Conservation (phyloP, 2,888 invertebrate species). For the Siphlonurus alternatus region DNA sequence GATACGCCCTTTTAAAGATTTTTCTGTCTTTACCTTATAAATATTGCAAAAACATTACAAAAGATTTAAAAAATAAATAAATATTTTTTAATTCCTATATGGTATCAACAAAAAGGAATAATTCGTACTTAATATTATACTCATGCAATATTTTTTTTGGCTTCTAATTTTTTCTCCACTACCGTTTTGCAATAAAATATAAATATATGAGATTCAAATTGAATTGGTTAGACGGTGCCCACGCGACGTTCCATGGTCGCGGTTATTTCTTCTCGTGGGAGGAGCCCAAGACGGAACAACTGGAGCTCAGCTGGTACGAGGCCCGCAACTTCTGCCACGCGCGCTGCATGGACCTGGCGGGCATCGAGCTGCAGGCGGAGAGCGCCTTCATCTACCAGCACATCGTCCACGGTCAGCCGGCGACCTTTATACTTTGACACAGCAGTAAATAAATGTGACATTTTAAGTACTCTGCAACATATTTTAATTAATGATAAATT, state of each 20-base stretch:
- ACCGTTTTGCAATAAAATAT: too few relatives aligned
- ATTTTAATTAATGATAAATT: neutral
- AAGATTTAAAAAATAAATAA: too few relatives aligned
- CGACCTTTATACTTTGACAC: neutral
- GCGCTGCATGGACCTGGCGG: constrained; percentile 22
- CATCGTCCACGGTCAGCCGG: constrained; percentile 16
- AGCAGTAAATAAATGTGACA: neutral
- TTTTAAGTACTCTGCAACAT: neutral
- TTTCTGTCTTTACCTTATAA: too few relatives aligned
- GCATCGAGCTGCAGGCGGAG: constrained; percentile 19
- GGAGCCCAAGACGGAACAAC: constrained; percentile 6
- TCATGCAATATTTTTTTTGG: too few relatives aligned
- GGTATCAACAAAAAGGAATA: too few relatives aligned
- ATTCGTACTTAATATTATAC: too few relatives aligned
- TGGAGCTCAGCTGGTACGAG: constrained; percentile 18
- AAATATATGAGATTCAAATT: too few relatives aligned
- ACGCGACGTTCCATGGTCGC: constrained; percentile 1
- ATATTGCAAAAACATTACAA: too few relatives aligned
- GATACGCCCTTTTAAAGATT: too few relatives aligned
- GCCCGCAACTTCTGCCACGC: constrained; percentile 20
- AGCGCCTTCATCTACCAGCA: constrained; percentile 18
- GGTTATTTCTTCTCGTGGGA: constrained; percentile 9
- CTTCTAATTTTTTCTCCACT: too few relatives aligned
- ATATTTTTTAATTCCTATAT: too few relatives aligned
- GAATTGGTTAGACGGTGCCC: too few relatives aligned